Base-by-base conservation (phyloP, 1,140 invertebrate species). In the Drosophila chauvacae region DNA sequence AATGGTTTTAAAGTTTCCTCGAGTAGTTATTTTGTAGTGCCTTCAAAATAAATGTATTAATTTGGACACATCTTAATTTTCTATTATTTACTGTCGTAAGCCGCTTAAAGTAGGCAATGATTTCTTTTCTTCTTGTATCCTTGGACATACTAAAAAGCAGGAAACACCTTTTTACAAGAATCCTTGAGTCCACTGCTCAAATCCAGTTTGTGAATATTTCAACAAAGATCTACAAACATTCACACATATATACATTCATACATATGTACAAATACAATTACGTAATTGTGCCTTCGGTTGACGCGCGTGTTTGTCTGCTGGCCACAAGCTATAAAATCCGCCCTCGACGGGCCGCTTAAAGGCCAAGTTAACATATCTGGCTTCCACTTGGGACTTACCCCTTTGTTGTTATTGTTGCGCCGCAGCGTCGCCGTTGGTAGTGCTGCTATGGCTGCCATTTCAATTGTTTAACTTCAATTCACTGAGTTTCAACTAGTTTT, bases 331-430 rank as follows among this genome's bases (percentile, higher is more conserved):
- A 23, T 70, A 45, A 66, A 81, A 70, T 66, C 85, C 77, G 84
- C 76, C 65, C 66, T 78, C 80, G 70, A 58, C 45, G 65, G 50
- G 53, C 60, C 68, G 74, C 66, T 69, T 81, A 70, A 90, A 76
- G 81, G 64, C 85, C 85, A 88, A 85, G 85, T 88, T 90, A 90
- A 68, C 59, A 65, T 35, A 53, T 48, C 65, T 76, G 51, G 64
- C 62, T 57, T 69, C 64, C 44, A 53, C 35, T 51, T 42, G 33
- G 16, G 39, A 85, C 85, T 88, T 85, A 88, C 85, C 85, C 85
- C 85, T 73, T 88, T 88, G 44, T 53, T 75, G 57, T 41, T 80
- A 53, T 57, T 87, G 58, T 53, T 80, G 50, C 64, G 74, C 16
- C 71, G 55, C 39, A 57, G 26, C 47, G 58, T 57, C 47, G 61